phyloP scores from a whole-genome alignment of 2,113 vertebrate species.

The Myrmecophaga tridactyla region DNA sequence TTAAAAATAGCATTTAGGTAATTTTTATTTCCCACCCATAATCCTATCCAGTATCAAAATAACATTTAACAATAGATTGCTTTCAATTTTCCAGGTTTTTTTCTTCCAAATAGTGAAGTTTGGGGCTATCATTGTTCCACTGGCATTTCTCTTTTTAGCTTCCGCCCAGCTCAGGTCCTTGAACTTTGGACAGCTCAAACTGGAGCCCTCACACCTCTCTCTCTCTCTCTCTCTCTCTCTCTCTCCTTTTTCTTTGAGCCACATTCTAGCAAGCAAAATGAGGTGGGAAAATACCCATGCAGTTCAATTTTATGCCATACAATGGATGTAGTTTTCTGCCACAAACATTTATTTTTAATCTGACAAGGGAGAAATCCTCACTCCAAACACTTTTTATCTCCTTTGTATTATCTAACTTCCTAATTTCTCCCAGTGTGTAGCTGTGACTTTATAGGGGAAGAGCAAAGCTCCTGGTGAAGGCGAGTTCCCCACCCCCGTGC shows the following conservation, averaged over 20 bases:
- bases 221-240: constrained; percentile 1
- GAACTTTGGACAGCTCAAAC: constrained; percentile 83
- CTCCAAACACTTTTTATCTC: not conserved
- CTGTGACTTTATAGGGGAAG: not conserved
- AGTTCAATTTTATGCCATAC: constrained; percentile 38
- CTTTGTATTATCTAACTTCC: not conserved
- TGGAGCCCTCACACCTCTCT: constrained; percentile 67
- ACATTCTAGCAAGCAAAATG: constrained; percentile 48
- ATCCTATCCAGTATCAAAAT: constrained; percentile 56
- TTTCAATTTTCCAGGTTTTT: constrained; percentile 65
- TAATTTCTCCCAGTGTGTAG: not conserved
- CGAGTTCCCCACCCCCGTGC: not conserved
- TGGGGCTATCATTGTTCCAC: constrained; percentile 46
- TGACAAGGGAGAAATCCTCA: not conserved
- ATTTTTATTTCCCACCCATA: constrained; percentile 61
- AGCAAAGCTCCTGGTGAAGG: not conserved
- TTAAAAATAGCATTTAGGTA: not conserved
- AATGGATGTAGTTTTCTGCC: constrained; percentile 23
- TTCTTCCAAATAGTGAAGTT: constrained; percentile 61
- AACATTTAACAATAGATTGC: constrained; percentile 74
- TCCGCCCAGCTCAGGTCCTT: constrained; percentile 76
- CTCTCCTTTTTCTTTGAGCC: constrained; percentile 15
- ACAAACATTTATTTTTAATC: not conserved
- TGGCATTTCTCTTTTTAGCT: constrained; percentile 73
- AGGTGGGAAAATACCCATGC: constrained; percentile 54